phyloP scores from a whole-genome alignment of 2,113 vertebrate species.

The Riparia riparia region DNA sequence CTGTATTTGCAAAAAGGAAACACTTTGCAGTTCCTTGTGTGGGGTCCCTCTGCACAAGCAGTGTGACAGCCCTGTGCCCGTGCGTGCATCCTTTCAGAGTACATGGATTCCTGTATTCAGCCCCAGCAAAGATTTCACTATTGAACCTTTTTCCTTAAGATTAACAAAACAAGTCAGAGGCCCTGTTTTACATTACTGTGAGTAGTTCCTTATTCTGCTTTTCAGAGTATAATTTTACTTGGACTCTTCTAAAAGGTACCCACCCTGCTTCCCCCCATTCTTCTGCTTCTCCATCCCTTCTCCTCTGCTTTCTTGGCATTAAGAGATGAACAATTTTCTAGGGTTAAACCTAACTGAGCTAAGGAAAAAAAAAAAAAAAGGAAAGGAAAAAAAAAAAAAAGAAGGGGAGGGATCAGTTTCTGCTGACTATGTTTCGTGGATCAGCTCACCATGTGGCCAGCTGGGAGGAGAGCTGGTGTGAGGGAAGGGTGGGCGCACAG shows the following conservation, averaged over 20 bases:
- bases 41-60: accelerated
- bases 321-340: neutral
- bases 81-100: neutral
- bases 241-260: neutral
- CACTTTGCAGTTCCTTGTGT: neutral
- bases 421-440: neutral
- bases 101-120: neutral
- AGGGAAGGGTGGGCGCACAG: neutral
- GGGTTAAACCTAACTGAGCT: neutral
- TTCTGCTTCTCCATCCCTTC: neutral
- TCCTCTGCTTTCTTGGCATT: neutral
- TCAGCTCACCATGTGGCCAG: neutral
- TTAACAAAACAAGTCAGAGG: neutral
- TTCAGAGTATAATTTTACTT: neutral
- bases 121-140: neutral
- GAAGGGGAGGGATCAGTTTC: neutral
- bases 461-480: neutral
- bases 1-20: neutral
- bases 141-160: neutral
- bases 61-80: neutral
- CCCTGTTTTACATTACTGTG: neutral
- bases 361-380: neutral
- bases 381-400: too few relatives aligned
- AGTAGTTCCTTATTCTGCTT: neutral
- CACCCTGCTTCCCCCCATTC: accelerated